phyloP scores from a whole-genome alignment of 2,888 invertebrate species.

The Argyra leucocephala region DNA sequence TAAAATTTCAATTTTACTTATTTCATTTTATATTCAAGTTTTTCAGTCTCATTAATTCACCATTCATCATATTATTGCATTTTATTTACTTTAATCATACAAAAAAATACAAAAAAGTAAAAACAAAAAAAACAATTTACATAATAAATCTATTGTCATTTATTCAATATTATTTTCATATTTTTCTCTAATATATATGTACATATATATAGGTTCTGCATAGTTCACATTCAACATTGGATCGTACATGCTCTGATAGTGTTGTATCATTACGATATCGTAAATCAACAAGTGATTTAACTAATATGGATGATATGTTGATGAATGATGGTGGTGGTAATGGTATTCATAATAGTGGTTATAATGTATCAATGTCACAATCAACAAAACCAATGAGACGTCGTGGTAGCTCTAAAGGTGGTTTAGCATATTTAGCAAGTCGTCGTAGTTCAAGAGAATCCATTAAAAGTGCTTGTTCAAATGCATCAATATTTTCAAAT shows the following conservation, averaged over 20 bases:
- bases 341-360: slow-evolving; percentile 19
- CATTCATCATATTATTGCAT: too few relatives aligned
- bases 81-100: too few relatives aligned
- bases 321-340: slow-evolving; percentile 23
- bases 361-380: slow-evolving; percentile 51
- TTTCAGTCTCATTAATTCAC: too few relatives aligned
- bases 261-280: slow-evolving; percentile 48
- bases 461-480: slow-evolving; percentile 55
- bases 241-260: slow-evolving; percentile 43
- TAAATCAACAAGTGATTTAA: slow-evolving; percentile 70
- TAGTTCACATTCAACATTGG: slow-evolving; percentile 42
- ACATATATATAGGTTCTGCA: slow-evolving; percentile 33
- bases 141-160: background rate
- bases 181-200: background rate
- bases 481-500: slow-evolving; percentile 57
- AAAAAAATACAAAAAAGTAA: background rate
- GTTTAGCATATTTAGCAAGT: slow-evolving; percentile 72
- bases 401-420: slow-evolving; percentile 53
- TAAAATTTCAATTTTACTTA: too few relatives aligned
- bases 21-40: too few relatives aligned
- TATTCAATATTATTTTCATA: background rate
- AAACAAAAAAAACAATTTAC: background rate
- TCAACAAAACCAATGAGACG: slow-evolving; percentile 57
- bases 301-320: slow-evolving; percentile 35
- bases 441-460: slow-evolving; percentile 73